A percentile compares a stretch with the other conserved stretches of the same genome.
phyloP scores from a whole-genome alignment of 1,140 invertebrate genomes.

The Apis dorsata region DNA sequence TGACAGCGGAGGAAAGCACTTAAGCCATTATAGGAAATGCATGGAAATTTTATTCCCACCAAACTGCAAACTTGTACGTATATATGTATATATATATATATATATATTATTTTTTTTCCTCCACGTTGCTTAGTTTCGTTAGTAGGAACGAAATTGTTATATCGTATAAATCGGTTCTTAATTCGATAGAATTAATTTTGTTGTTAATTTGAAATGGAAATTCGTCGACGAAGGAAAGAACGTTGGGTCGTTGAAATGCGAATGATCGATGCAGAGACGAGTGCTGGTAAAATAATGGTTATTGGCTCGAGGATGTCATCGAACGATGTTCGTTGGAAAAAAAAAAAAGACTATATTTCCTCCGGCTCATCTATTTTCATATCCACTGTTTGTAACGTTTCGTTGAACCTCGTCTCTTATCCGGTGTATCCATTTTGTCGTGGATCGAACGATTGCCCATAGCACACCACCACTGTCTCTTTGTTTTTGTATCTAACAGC shows the following conservation, averaged over 20 bases:
- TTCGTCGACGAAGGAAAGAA: neutral
- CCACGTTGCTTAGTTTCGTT: neutral
- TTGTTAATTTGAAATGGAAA: neutral
- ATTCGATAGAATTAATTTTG: too few relatives aligned
- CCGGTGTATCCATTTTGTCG: constrained; percentile 21
- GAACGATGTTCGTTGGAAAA: constrained; percentile 27
- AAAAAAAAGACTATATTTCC: constrained; percentile 40
- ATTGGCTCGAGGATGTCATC: constrained; percentile 17
- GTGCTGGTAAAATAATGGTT: constrained; percentile 46
- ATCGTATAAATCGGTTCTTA: too few relatives aligned
- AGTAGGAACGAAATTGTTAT: too few relatives aligned
- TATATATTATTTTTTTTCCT: neutral
- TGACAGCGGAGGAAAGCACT: constrained; percentile 9
- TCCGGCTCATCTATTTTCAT: constrained; percentile 35
- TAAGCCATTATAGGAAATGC: constrained; percentile 1
- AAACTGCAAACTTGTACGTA: neutral
- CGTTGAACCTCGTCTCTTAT: too few relatives aligned
- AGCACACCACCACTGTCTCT: constrained; percentile 18
- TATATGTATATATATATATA: too few relatives aligned
- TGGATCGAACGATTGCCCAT: constrained; percentile 24
- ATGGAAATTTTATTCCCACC: neutral
- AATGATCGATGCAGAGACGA: neutral
- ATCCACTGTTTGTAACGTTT: neutral
- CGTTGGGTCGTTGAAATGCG: neutral
- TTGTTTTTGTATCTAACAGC: constrained; percentile 39